Conservation (phyloP, 1,140 invertebrate species). For the Parapsyche elsis region DNA sequence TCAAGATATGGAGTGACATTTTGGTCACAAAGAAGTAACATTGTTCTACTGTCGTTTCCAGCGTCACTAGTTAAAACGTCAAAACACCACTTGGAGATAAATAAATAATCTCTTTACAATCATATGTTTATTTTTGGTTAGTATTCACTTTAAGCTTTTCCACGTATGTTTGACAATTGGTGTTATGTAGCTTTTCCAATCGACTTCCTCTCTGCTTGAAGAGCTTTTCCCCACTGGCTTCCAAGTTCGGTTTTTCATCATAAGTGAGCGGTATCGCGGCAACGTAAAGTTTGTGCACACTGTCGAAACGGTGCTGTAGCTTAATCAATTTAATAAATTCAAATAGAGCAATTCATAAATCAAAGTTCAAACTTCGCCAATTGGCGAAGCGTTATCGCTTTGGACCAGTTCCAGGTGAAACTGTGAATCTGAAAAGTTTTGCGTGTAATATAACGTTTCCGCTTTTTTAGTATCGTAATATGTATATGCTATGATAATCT, state of each 20-base stretch:
- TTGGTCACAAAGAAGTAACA: not conserved
- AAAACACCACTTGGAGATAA: not conserved
- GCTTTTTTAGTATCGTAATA: too few species aligned
- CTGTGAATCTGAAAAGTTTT: too few species aligned
- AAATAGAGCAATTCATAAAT: too few species aligned
- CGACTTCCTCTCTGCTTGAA: not conserved
- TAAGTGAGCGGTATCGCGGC: not conserved
- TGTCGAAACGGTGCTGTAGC: not conserved
- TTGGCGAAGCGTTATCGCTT: too few species aligned
- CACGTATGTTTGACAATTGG: not conserved
- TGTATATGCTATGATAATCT: too few species aligned
- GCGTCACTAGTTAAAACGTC: not conserved
- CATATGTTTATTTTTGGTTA: not conserved
- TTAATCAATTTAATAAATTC: too few species aligned
- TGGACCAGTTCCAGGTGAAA: too few species aligned
- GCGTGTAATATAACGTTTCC: too few species aligned
- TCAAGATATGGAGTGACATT: too few species aligned
- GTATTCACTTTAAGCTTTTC: not conserved
- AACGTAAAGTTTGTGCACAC: not conserved
- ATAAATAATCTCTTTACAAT: not conserved
- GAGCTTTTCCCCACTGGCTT: slow-evolving; percentile 18
- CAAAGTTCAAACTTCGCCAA: too few species aligned
- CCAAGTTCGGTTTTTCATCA: not conserved
- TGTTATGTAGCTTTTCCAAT: not conserved
- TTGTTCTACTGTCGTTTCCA: not conserved